Evolutionary conservation across 2,888 invertebrate genomes (phyloP), one percentile per base, ranked within the genome.

Genomic region (Tachina lurida): DNA sequence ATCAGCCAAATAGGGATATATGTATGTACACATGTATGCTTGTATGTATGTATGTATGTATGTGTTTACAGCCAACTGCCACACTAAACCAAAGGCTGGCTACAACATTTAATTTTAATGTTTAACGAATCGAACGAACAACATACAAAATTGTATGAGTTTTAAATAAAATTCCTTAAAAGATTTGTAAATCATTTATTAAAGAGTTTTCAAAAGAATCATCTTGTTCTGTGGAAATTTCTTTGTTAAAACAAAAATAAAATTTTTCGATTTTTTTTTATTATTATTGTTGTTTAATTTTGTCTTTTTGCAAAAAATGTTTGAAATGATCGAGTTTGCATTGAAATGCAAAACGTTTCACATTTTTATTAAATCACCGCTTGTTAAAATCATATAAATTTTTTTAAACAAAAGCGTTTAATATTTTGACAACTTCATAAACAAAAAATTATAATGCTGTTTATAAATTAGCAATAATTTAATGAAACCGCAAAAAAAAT

Each of bases 171-270:
- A 70, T 83, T 81, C 76, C 47, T 82, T 67, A 75, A 81, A 73
- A 76, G 13, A 47, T 74, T 82, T 76, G 71, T 60, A 79, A 85
- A 79, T 62, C 73, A 76, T 84, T 77, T 77, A 77, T 56, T 56
- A 89, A 89, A 88, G 88, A 89, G 52, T 13, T 43, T 67, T 45
- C 19, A 67, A 68, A 75, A 63, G 70, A 70, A 81, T 62, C 62
- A 67, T 67, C 68, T 68, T 62, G 49, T 74, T 67, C 52, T 22
- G 7, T 45, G 43, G 12, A n/a, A 47, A 17, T 7, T 17, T 43
- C 15, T 70, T 70, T 49, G 39, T 54, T 41, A 8, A 49, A 41
- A 31, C n/a, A n/a, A n/a, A n/a, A n/a, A n/a, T n/a, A n/a, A n/a
- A n/a, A n/a, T n/a, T 2, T 12, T n/a, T 54, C 52, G 12, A 39